A percentile compares a stretch with the other conserved stretches of the same genome.
phyloP scores from a whole-genome alignment of 2,113 vertebrate species.

The Nothocercus julius region DNA sequence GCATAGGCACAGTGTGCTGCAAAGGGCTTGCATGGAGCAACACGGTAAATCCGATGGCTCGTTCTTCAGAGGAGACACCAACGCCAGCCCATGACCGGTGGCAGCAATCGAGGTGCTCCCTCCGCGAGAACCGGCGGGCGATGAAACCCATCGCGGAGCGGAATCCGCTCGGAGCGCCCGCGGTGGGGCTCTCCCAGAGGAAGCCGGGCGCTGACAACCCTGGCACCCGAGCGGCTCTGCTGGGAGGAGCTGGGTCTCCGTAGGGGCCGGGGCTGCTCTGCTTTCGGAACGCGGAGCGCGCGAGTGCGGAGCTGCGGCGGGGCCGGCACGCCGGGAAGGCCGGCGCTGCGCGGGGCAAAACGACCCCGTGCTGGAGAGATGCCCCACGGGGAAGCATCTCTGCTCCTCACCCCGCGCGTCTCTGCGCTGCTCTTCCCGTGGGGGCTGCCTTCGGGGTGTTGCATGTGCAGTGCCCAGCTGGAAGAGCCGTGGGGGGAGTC shows the following conservation, averaged over 20 bases:
- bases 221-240: conserved; percentile 53
- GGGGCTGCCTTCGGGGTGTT: not conserved
- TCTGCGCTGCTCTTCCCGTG: not conserved
- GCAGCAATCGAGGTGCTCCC: conserved; percentile 33
- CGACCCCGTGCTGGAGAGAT: conserved; percentile 16
- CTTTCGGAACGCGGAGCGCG: conserved; percentile 18
- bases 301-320: conserved; percentile 55
- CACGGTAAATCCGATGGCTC: conserved; percentile 17
- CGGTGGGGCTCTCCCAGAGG: not conserved
- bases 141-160: not conserved
- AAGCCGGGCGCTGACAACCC: not conserved
- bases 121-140: conserved; percentile 8
- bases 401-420: not conserved
- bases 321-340: conserved; percentile 16
- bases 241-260: conserved; percentile 64
- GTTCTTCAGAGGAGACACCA: conserved; percentile 31
- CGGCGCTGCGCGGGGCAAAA: not conserved
- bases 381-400: conserved; percentile 33
- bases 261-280: conserved; percentile 56
- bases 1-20: fast-evolving
- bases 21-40: not conserved
- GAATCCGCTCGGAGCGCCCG: conserved; percentile 29
- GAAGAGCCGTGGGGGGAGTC: not conserved
- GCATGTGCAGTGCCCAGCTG: not conserved
- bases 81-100: conserved; percentile 32